Evolutionary conservation across 2,888 invertebrate species (phyloP).

Genomic region (Lasioglossum lativentre): DNA sequence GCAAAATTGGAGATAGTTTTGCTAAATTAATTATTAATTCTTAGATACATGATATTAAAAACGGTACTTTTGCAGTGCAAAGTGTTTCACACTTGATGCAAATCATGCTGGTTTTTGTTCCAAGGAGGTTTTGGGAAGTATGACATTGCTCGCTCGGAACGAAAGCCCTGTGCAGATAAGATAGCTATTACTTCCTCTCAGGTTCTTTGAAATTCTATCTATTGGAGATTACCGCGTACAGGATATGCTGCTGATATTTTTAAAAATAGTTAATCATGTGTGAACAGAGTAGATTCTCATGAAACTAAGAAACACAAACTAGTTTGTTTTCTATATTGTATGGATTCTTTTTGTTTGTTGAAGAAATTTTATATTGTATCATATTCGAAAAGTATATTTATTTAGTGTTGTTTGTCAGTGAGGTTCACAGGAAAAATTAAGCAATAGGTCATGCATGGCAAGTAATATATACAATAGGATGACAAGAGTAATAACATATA

Average conservation of each 20-base stretch:
- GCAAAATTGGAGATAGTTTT: background rate
- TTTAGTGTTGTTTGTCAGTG: background rate
- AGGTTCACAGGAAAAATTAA: conserved; percentile 40
- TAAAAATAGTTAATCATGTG: background rate
- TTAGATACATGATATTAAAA: no score
- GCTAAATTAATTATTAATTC: background rate
- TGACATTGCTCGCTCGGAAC: conserved; percentile 33
- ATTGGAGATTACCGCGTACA: conserved; percentile 27
- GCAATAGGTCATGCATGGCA: conserved; percentile 21
- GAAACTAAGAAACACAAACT: no score
- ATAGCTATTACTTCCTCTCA: conserved; percentile 63
- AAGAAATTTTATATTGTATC: background rate
- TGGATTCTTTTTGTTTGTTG: background rate
- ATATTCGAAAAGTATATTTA: background rate
- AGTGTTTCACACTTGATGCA: background rate
- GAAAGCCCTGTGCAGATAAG: conserved; percentile 60
- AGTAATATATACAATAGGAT: conserved; percentile 67
- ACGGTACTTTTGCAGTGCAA: background rate
- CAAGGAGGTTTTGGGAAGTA: conserved; percentile 15
- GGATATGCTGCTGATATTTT: conserved; percentile 16
- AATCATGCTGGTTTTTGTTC: background rate
- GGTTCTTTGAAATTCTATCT: conserved; percentile 43
- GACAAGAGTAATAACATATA: conserved; percentile 71
- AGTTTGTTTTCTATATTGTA: background rate
- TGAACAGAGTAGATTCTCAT: background rate